Conservation (phyloP, 2,888 invertebrate species). For the Agrochola circellaris region DNA sequence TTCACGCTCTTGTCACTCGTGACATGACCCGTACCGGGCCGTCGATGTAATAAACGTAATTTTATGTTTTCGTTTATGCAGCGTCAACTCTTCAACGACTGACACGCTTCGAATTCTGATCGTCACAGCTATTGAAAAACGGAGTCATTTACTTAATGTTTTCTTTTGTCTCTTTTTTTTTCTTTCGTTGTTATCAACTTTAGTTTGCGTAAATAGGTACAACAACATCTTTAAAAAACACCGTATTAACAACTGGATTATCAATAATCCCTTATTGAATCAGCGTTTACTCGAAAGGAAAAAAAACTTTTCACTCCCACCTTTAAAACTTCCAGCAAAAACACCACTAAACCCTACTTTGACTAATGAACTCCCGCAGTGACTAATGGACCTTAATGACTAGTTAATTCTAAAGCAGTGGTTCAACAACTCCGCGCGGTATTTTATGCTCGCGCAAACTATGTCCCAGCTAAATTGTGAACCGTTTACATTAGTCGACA, state of each 20-base stretch:
- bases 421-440: slow-evolving; percentile 48
- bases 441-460: slow-evolving; percentile 46
- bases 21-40: slow-evolving; percentile 33
- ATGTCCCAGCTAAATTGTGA: slow-evolving; percentile 40
- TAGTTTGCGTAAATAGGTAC: neutral
- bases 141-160: slow-evolving; percentile 33
- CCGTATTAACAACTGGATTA: neutral
- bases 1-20: slow-evolving; percentile 50
- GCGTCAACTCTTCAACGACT: slow-evolving; percentile 59
- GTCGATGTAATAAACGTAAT: slow-evolving; percentile 61
- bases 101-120: slow-evolving; percentile 42
- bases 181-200: neutral
- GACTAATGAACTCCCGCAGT: slow-evolving; percentile 59
- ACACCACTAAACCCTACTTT: slow-evolving; percentile 34
- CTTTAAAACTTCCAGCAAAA: slow-evolving; percentile 23
- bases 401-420: slow-evolving; percentile 59
- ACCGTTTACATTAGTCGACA: slow-evolving; percentile 35
- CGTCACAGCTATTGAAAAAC: slow-evolving; percentile 61
- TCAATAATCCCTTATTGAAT: neutral
- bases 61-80: slow-evolving; percentile 63
- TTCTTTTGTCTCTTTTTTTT: slow-evolving; percentile 16
- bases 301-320: slow-evolving; percentile 2
- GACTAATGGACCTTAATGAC: slow-evolving; percentile 64
- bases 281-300: neutral
- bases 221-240: neutral